These are phyloP conservation scores for Drosophila pandora DNA, from an alignment of 1,140 invertebrate genomes.

Conservation along the genomic window DNA sequence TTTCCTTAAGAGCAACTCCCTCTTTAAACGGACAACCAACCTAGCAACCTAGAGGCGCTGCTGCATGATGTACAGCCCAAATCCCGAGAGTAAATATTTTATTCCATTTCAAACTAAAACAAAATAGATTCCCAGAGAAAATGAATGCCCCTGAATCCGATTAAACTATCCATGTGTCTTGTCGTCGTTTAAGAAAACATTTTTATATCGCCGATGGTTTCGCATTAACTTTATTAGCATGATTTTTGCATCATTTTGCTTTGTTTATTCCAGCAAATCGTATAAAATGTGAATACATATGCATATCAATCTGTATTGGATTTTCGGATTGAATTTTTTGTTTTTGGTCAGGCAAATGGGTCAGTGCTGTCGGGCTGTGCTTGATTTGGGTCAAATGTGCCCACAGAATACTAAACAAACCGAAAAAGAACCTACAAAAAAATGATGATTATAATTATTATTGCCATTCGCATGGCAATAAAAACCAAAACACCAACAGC, in stretches of 20 bases:
- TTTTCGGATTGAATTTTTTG: constrained; percentile 4
- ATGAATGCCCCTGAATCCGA: background rate
- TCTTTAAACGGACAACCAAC: too few species aligned
- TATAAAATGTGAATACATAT: constrained; percentile 26
- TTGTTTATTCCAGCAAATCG: constrained; percentile 23
- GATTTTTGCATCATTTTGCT: constrained; percentile 28
- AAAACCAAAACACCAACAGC: constrained; percentile 26
- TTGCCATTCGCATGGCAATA: constrained; percentile 62
- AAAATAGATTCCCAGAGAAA: background rate
- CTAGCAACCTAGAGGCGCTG: too few species aligned
- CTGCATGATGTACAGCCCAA: too few species aligned
- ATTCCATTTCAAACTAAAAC: too few species aligned
- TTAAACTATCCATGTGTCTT: background rate
- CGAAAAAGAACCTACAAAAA: constrained; percentile 38
- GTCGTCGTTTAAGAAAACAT: background rate
- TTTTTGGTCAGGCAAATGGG: constrained; percentile 51
- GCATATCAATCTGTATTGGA: constrained; percentile 13
- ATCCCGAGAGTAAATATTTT: too few species aligned
- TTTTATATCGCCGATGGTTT: constrained; percentile 1
- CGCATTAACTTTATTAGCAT: constrained; percentile 12
- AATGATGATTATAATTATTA: constrained; percentile 60
- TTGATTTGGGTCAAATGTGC: constrained; percentile 76
- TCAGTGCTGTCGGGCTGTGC: constrained; percentile 61
- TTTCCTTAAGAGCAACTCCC: too few species aligned
- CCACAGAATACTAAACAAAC: constrained; percentile 57